Percentiles rank a stretch among this genome's conserved stretches.
phyloP scores from a whole-genome alignment of 2,113 vertebrate species.

The Triplophysa rosa region DNA sequence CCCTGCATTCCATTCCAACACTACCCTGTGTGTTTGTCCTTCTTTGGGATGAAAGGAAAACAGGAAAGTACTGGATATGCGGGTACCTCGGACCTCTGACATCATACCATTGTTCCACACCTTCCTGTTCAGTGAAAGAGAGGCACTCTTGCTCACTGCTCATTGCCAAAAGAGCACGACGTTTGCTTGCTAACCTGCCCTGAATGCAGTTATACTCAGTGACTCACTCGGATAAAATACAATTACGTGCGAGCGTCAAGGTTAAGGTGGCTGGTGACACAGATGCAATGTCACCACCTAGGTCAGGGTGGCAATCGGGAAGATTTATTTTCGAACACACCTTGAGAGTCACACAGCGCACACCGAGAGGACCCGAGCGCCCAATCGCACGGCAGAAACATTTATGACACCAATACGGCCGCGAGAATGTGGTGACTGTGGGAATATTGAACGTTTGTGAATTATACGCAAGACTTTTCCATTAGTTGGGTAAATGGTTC shows the following conservation, averaged over 20 bases:
- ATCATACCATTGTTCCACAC: conserved; percentile 57
- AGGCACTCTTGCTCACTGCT: conserved; percentile 9
- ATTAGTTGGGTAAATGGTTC: background rate
- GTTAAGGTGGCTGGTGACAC: conserved; percentile 1
- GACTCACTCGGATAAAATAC: conserved; percentile 13
- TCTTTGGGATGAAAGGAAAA: conserved; percentile 45
- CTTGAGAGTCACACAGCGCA: background rate
- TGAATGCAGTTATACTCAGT: background rate
- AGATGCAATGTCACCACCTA: background rate
- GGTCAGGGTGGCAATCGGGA: background rate
- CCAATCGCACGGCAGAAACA: background rate
- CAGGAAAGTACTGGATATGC: conserved; percentile 52
- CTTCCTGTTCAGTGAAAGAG: conserved; percentile 50
- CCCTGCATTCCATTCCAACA: conserved; percentile 1
- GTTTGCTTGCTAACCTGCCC: background rate
- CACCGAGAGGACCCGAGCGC: conserved; percentile 1
- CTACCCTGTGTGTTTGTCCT: conserved; percentile 1
- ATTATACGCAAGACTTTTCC: conserved; percentile 23
- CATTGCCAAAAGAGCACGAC: background rate
- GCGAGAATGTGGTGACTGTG: background rate
- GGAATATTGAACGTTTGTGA: background rate
- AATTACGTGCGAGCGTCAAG: conserved; percentile 8
- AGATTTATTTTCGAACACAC: background rate
- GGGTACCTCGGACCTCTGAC: conserved; percentile 45
- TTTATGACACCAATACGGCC: conserved; percentile 18